Evolutionary conservation across 2,113 vertebrate genomes (phyloP).

Genomic region (Platichthys stellatus): DNA sequence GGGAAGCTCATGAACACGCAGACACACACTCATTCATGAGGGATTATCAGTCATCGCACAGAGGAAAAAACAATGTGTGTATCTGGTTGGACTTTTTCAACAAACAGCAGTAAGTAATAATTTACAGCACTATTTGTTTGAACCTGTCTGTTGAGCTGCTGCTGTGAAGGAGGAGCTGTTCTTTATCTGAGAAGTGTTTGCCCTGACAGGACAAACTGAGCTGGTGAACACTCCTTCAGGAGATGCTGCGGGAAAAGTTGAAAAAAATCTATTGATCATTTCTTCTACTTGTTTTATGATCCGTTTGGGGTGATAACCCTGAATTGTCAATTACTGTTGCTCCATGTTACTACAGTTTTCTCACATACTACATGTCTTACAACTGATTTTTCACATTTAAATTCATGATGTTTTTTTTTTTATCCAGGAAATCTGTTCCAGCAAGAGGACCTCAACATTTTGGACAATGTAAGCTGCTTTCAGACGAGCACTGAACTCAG

Average conservation of each 20-base stretch:
- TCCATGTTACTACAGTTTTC: not conserved
- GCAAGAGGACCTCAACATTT: too few species aligned
- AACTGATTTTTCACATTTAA: too few species aligned
- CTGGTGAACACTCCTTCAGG: too few species aligned
- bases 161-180: not conserved
- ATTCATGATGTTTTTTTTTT: too few species aligned
- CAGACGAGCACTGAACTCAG: too few species aligned
- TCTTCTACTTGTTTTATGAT: too few species aligned
- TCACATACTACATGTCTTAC: not conserved
- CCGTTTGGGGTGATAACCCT: not conserved
- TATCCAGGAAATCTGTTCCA: too few species aligned
- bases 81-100: not conserved
- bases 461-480: too few species aligned
- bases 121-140: not conserved
- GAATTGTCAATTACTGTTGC: not conserved
- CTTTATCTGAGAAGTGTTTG: not conserved
- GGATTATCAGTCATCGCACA: conserved; percentile 4
- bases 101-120: not conserved
- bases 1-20: conserved; percentile 1
- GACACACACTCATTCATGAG: conserved; percentile 1
- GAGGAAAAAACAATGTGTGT: conserved; percentile 2
- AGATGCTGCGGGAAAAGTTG: too few species aligned
- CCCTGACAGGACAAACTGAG: too few species aligned
- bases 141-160: conserved; percentile 2
- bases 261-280: too few species aligned